phyloP scores from a whole-genome alignment of 2,113 vertebrate species.

The Pelobates fuscus region DNA sequence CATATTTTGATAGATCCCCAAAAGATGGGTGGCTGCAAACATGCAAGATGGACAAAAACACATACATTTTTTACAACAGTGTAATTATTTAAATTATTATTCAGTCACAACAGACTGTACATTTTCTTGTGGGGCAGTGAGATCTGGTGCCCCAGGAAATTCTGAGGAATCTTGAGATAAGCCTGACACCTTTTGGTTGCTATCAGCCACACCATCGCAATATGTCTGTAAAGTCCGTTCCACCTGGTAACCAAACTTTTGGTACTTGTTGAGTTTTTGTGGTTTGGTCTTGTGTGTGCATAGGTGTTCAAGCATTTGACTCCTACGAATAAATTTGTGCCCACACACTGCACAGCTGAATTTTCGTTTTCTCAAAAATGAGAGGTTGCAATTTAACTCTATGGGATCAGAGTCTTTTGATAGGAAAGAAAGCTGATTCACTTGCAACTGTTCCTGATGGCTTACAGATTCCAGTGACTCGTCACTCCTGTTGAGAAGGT shows the following conservation, averaged over 20 bases:
- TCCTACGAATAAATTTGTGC: conserved; percentile 83
- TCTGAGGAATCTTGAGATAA: conserved; percentile 81
- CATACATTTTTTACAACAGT: no score
- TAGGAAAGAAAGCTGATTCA: conserved; percentile 79
- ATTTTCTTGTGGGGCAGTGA: conserved; percentile 84
- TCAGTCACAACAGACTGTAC: conserved; percentile 81
- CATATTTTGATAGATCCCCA: no score
- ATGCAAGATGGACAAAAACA: no score
- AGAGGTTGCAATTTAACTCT: conserved; percentile 81
- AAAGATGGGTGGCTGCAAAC: no score
- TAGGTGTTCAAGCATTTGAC: conserved; percentile 93
- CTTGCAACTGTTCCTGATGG: conserved; percentile 77
- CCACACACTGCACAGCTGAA: conserved; percentile 87
- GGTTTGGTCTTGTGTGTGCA: conserved; percentile 86
- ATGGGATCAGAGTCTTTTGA: conserved; percentile 78
- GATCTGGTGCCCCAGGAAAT: conserved; percentile 82
- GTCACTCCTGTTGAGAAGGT: conserved; percentile 64
- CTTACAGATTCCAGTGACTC: conserved; percentile 64
- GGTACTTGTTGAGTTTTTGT: conserved; percentile 78
- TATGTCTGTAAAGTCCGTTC: conserved; percentile 77
- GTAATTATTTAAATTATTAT: conserved; percentile 57
- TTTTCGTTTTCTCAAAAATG: conserved; percentile 88
- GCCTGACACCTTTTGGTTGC: conserved; percentile 62
- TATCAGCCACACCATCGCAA: conserved; percentile 66
- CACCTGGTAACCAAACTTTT: conserved; percentile 72